Conservation (phyloP, 2,113 vertebrate species). For the Paracanthobrama guichenoti region DNA sequence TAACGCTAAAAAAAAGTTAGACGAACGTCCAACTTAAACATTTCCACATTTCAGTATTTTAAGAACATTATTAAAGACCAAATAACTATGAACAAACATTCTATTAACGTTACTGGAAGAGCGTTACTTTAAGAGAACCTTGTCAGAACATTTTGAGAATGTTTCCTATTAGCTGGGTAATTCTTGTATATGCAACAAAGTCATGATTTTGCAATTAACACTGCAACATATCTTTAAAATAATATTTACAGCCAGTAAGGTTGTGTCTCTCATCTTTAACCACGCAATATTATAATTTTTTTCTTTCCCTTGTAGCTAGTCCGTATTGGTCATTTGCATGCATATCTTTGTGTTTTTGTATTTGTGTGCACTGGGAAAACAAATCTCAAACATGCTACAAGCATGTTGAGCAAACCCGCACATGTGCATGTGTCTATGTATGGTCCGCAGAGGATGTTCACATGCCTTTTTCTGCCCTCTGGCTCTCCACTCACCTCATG, state of each 20-base stretch:
- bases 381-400: neutral
- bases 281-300: neutral
- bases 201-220: neutral
- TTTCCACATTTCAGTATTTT: too few relatives aligned
- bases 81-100: too few relatives aligned
- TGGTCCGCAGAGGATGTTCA: neutral
- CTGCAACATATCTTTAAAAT: neutral
- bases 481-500: conserved; percentile 44
- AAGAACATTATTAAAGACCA: too few relatives aligned
- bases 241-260: neutral
- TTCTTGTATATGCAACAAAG: neutral
- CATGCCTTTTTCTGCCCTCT: conserved; percentile 21
- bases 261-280: neutral
- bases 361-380: neutral
- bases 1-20: too few relatives aligned
- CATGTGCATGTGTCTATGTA: conserved; percentile 5
- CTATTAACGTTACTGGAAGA: too few relatives aligned
- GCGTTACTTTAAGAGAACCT: too few relatives aligned
- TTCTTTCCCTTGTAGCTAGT: too few relatives aligned
- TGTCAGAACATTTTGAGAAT: too few relatives aligned
- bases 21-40: too few relatives aligned
- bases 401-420: neutral
- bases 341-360: neutral
- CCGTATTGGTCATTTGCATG: neutral
- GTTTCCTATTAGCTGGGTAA: neutral